Percentiles rank a stretch among this genome's conserved stretches.
phyloP scores from a whole-genome alignment of 1,140 invertebrate species.

The Zaprionus davidi region DNA sequence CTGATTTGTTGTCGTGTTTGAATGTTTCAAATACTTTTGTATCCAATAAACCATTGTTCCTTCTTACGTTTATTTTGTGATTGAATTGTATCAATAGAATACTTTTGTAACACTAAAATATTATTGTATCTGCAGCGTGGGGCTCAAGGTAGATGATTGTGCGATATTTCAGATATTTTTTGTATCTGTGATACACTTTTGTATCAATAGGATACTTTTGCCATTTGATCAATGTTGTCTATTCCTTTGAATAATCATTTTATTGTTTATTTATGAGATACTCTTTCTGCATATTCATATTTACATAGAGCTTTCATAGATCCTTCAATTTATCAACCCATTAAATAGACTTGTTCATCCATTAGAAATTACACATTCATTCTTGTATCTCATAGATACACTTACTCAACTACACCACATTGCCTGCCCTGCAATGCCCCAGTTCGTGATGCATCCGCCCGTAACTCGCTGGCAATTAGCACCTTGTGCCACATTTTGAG shows the following conservation, averaged over 20 bases:
- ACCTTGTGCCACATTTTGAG: conserved; percentile 11
- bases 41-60: too few species aligned
- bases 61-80: too few species aligned
- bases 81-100: too few species aligned
- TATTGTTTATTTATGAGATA: not conserved
- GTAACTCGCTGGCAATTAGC: not conserved
- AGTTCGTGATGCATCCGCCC: not conserved
- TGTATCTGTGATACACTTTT: too few species aligned
- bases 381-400: not conserved
- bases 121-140: too few species aligned
- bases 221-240: too few species aligned
- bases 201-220: too few species aligned
- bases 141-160: too few species aligned
- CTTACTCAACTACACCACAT: not conserved
- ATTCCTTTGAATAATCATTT: too few species aligned
- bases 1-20: too few species aligned
- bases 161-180: too few species aligned
- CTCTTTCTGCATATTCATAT: not conserved
- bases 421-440: not conserved
- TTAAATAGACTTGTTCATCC: not conserved
- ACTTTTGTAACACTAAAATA: not conserved
- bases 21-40: too few species aligned
- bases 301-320: not conserved
- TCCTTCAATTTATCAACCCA: not conserved
- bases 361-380: not conserved